These are phyloP conservation scores for Podilymbus podiceps DNA, from an alignment of 2,113 vertebrate species.

Conservation along the genomic window DNA sequence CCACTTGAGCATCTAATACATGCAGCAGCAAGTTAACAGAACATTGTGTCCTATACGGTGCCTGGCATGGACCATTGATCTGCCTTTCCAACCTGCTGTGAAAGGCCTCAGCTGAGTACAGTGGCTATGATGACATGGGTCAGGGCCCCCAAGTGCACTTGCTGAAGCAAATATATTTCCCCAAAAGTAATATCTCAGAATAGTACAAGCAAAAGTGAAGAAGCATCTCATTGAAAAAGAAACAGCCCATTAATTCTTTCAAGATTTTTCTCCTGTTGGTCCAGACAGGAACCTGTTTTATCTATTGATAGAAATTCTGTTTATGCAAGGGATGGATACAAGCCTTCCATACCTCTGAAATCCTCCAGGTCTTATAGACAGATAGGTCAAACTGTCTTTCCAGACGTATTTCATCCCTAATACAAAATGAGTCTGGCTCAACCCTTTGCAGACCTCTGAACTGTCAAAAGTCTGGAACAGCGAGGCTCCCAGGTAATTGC, in stretches of 20 bases:
- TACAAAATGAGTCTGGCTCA: not conserved
- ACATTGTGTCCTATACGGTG: fast-evolving
- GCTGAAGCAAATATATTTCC: not conserved
- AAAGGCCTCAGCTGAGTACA: not conserved
- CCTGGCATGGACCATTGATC: not conserved
- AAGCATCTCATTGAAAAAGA: not conserved
- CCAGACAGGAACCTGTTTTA: not conserved
- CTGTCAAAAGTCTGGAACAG: not conserved
- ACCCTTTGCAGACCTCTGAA: constrained; percentile 3
- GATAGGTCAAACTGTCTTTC: not conserved
- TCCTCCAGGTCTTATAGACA: not conserved
- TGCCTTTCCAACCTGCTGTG: not conserved
- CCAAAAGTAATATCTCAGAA: not conserved
- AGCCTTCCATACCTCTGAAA: not conserved
- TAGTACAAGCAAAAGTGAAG: not conserved
- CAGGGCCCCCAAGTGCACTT: not conserved
- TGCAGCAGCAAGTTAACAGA: not conserved
- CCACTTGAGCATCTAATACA: not conserved
- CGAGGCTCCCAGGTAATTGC: not conserved
- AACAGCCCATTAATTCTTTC: not conserved
- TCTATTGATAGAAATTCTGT: not conserved
- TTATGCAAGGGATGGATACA: not conserved
- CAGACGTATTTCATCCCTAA: not conserved
- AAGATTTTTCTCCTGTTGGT: not conserved
- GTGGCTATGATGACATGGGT: not conserved